Evolutionary conservation across 2,797 vertebrate genomes (phyloP), one percentile per base, ranked within the genome.

Genomic region (Paramormyrops hopkinsi): DNA sequence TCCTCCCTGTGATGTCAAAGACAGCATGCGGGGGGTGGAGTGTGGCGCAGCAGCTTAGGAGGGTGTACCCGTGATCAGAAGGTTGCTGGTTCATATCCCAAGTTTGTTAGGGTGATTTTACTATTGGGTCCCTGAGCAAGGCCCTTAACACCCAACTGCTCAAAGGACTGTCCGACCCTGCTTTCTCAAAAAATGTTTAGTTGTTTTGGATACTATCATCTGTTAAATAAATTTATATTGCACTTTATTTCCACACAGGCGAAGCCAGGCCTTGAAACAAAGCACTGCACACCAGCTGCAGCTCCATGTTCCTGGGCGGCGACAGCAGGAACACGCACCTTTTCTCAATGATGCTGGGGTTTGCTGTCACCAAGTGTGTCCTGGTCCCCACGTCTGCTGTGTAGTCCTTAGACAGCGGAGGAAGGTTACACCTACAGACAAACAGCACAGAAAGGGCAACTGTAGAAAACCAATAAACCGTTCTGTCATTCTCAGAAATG

Each of bases 331-430:
- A n/a, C 22, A n/a, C 51, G 4, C 95, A 97, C 96, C 96, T 96
- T 92, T 96, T 96, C 88, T 96, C 93, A 91, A 97, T 97, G 88
- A 97, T 97, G 91, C 96, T 97, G 79, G 96, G 96, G 88, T 97
- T 97, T 22, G 96, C 96, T 19, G 96, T 97, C 92, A 97, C 96
- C 91, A 97, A 91, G 19, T 97, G 96, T 50, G 95, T 97, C 93
- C 94, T 96, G 17, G 89, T 93, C 89, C 96, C 96, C 12, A 97
- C 96, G 0, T 97, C 96, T 50, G 91, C 95, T 89, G 90, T 96
- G 90, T 96, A 96, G 62, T 95, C 95, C 46, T 93, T 96, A 92
- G 95, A 95, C 0, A 97, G 92, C 19, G 96, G 96, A 89, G 96
- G 96, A 46, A 97, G 96, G 90, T 97, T 97, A 90, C 96, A 97